Evolutionary conservation across 2,797 vertebrate species (phyloP).

Genomic region (Protosalanx chinensis): DNA sequence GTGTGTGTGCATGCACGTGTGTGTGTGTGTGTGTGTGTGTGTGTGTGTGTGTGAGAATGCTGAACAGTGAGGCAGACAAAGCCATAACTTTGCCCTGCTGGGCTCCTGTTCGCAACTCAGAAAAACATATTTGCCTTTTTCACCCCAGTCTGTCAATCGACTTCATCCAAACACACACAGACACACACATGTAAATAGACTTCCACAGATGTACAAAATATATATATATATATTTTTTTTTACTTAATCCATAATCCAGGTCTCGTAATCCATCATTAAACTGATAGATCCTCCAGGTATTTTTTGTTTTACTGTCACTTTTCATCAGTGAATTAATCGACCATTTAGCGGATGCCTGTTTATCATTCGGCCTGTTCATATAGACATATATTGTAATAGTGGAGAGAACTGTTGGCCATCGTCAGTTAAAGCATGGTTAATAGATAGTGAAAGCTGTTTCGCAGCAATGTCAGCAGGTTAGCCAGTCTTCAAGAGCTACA

Average conservation of each 20-base stretch:
- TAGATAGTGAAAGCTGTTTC: not conserved
- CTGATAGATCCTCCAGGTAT: not conserved
- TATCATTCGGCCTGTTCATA: no score
- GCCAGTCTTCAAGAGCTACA: not conserved
- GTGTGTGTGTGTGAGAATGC: not conserved
- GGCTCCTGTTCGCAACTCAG: conserved; percentile 24
- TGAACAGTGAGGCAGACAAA: conserved; percentile 46
- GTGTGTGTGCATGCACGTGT: no score
- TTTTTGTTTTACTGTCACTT: no score
- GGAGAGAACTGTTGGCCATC: not conserved
- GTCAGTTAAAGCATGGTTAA: not conserved
- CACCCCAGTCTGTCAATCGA: conserved; percentile 3
- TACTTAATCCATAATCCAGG: not conserved
- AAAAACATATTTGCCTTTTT: conserved; percentile 24
- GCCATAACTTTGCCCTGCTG: conserved; percentile 39
- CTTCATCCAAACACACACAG: not conserved
- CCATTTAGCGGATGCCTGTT: no score
- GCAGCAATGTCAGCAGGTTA: no score
- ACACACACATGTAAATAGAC: conserved; percentile 5
- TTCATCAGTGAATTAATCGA: no score
- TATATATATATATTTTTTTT: no score
- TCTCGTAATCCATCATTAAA: not conserved
- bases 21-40: no score
- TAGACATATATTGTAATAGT: not conserved
- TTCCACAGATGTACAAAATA: not conserved